phyloP scores from a whole-genome alignment of 2,113 vertebrate species.

The Raja brachyura region DNA sequence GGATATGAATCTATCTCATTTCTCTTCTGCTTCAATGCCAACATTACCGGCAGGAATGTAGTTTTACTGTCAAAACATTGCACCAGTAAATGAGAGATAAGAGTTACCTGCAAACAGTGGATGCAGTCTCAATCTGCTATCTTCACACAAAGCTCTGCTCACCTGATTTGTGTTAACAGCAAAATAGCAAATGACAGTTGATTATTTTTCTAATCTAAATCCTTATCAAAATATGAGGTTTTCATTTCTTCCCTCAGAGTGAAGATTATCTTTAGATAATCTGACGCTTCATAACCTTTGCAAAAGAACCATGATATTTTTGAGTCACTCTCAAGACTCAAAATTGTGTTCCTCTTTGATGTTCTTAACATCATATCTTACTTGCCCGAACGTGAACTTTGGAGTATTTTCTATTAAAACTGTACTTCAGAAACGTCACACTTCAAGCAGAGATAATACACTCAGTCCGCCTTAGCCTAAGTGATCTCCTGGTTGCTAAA shows the following conservation, averaged over 20 bases:
- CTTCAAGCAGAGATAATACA: neutral
- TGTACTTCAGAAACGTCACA: neutral
- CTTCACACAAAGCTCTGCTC: neutral
- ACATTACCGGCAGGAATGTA: conserved; percentile 49
- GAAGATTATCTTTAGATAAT: neutral
- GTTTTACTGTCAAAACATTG: conserved; percentile 45
- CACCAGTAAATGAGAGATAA: neutral
- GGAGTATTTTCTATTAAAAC: neutral
- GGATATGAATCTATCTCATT: conserved; percentile 27
- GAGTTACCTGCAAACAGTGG: conserved; percentile 41
- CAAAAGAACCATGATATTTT: conserved; percentile 42
- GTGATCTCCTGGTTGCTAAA: no score
- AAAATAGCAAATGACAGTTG: neutral
- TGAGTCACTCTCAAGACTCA: conserved; percentile 46
- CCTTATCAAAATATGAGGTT: neutral
- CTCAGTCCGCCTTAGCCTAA: no score
- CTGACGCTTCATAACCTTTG: conserved; percentile 42
- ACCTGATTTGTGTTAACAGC: conserved; percentile 40
- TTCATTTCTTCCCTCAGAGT: neutral
- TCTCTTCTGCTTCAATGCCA: conserved; percentile 47
- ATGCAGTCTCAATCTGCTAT: conserved; percentile 31
- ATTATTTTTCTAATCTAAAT: neutral
- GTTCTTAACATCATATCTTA: conserved; percentile 40
- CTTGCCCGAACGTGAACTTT: neutral
- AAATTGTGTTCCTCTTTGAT: conserved; percentile 47